Evolutionary conservation across 2,797 vertebrate genomes (phyloP), one percentile per base, ranked within the genome.

Genomic region (Valencia hispanica): DNA sequence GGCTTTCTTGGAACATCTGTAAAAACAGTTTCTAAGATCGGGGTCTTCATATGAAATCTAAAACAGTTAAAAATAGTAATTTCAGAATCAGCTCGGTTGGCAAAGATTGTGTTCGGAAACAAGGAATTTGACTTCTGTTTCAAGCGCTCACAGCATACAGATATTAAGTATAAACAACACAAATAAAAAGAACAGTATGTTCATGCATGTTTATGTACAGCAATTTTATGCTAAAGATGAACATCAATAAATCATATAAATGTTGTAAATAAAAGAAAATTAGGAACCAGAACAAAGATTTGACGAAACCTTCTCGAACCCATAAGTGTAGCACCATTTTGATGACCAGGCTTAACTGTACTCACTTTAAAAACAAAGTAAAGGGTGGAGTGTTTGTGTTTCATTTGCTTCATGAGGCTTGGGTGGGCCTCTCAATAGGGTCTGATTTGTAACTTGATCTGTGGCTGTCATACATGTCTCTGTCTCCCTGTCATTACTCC

Each of bases 401-500:
- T 77, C 32, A 77, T 79, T 84, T 65, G 72, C 73, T 84, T 83
- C 72, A 79, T 17, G 70, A 77, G 76, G 70, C 72, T 73, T 72
- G 84, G 86, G 80, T 82, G 80, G 85, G 88, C 86, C 80, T 72
- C 87, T 86, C 77, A 78, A 82, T 87, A 79, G 14, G 39, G 43
- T 43, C 77, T 82, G 90, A 92, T 91, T 86, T 92, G 89, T 86
- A 76, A 84, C 70, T 84, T 86, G 89, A 91, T 86, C 76, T 78
- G 73, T 80, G 87, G 80, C 71, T 88, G 82, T 84, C 86, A 85
- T 80, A n/a, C 73, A 84, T 32, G 51, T 79, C 81, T 79, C 83
- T 88, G 76, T 83, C 77, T 84, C 87, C 89, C 84, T 90, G 87
- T 94, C 88, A 93, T 93, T 94, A 94, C 82, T 80, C 80, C 48